Conservation (phyloP, 1,140 invertebrate species). For the Macrotrachela quadricornifera region DNA sequence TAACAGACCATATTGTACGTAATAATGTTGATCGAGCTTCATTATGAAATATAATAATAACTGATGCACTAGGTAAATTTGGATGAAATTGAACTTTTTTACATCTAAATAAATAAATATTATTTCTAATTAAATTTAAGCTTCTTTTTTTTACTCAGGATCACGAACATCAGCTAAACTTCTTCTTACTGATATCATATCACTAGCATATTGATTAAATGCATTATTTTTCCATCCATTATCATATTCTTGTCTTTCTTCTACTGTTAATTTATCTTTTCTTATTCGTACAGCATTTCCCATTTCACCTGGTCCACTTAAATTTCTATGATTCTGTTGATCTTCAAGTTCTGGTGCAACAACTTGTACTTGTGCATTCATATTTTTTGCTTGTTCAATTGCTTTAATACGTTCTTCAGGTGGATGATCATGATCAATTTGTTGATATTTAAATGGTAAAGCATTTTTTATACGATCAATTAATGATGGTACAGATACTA, state of each 20-base stretch:
- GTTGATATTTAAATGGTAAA: background rate
- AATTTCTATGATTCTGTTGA: background rate
- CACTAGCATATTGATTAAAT: constrained; percentile 93
- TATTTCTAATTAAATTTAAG: constrained; percentile 12
- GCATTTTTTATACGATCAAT: background rate
- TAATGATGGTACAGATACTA: background rate
- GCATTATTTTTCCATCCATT: constrained; percentile 90
- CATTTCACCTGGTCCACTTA: constrained; percentile 46
- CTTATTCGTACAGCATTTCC: constrained; percentile 63
- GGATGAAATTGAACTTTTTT: constrained; percentile 49
- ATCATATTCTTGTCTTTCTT: constrained; percentile 64
- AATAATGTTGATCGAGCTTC: constrained; percentile 70
- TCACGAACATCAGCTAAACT: constrained; percentile 75
- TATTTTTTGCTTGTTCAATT: background rate
- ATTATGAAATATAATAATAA: constrained; percentile 69
- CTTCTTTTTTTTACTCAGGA: constrained; percentile 77
- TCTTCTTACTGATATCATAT: constrained; percentile 84
- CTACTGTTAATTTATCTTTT: constrained; percentile 48
- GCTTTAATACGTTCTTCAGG: constrained; percentile 1
- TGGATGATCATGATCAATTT: constrained; percentile 2
- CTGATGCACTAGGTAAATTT: constrained; percentile 65
- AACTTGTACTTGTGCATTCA: constrained; percentile 2
- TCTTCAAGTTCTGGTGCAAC: background rate
- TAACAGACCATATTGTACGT: constrained; percentile 62
- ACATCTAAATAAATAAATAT: constrained; percentile 31